Evolutionary conservation across 2,888 invertebrate species (phyloP).

Genomic region (Ornithoptera alexandrae): DNA sequence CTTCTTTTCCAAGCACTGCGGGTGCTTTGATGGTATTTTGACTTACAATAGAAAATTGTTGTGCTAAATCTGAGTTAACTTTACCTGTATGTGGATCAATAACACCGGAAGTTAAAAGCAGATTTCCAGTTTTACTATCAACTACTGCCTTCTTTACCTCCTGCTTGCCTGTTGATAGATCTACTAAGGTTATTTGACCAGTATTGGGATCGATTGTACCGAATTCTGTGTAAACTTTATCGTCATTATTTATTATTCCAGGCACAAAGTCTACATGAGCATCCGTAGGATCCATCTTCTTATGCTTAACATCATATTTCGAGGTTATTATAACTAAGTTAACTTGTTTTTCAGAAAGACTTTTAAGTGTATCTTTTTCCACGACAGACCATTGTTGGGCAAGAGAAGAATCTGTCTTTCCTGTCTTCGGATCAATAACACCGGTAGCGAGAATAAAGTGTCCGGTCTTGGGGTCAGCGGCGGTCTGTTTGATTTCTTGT

Average conservation of each 20-base stretch:
- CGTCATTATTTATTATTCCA: conserved; percentile 57
- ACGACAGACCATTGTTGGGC: conserved; percentile 76
- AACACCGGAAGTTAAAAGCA: conserved; percentile 75
- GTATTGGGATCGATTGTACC: conserved; percentile 78
- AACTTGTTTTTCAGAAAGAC: conserved; percentile 59
- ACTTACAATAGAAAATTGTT: conserved; percentile 61
- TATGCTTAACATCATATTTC: conserved; percentile 74
- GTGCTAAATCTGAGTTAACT: conserved; percentile 75
- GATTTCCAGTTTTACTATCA: conserved; percentile 81
- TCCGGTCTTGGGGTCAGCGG: conserved; percentile 78
- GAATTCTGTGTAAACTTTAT: conserved; percentile 77
- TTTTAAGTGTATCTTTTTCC: conserved; percentile 51
- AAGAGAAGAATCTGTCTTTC: conserved; percentile 75
- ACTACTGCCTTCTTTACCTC: conserved; percentile 81
- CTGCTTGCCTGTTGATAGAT: conserved; percentile 80
- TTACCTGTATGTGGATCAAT: conserved; percentile 76
- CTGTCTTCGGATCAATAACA: conserved; percentile 78
- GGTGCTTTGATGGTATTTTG: conserved; percentile 53
- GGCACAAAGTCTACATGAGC: conserved; percentile 58
- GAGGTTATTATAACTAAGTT: conserved; percentile 74
- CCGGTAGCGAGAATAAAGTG: conserved; percentile 77
- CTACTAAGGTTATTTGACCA: conserved; percentile 76
- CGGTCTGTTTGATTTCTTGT: conserved; percentile 79
- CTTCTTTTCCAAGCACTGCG: conserved; percentile 61
- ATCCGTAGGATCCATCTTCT: conserved; percentile 67